A percentile compares a stretch with the other conserved stretches of the same genome.
phyloP scores from a whole-genome alignment of 2,113 vertebrate species.

The Axis porcinus region DNA sequence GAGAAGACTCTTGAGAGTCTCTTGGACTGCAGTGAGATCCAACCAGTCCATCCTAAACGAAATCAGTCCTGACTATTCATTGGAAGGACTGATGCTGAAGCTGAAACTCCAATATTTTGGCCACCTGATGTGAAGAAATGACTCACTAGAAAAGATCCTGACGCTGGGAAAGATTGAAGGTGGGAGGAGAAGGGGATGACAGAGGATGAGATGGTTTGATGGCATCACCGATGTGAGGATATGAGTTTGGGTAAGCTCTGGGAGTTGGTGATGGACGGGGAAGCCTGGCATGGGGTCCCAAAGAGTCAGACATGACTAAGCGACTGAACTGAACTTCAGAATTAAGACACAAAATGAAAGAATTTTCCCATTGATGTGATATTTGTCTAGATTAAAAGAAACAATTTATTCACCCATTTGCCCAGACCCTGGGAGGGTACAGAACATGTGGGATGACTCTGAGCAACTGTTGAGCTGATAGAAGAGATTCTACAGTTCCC shows the following conservation, averaged over 20 bases:
- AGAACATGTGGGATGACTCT: not conserved
- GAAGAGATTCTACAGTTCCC: not conserved
- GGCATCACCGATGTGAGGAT: not conserved
- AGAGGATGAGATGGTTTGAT: not conserved
- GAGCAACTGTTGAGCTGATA: not conserved
- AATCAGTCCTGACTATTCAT: not conserved
- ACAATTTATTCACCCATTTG: not conserved
- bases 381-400: not conserved
- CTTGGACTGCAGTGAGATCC: not conserved
- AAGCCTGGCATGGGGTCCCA: not conserved
- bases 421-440: not conserved
- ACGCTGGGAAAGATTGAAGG: not conserved
- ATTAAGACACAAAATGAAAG: not conserved
- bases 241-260: not conserved
- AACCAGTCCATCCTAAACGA: not conserved
- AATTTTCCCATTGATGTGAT: not conserved
- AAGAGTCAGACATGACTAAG: not conserved
- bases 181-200: not conserved
- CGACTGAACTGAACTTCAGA: not conserved
- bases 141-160: not conserved
- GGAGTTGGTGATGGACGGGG: not conserved
- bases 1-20: not conserved
- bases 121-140: not conserved
- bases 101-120: not conserved
- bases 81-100: not conserved